These are phyloP conservation scores for Serilophus lunatus DNA, from an alignment of 2,113 vertebrate species.

Conservation along the genomic window DNA sequence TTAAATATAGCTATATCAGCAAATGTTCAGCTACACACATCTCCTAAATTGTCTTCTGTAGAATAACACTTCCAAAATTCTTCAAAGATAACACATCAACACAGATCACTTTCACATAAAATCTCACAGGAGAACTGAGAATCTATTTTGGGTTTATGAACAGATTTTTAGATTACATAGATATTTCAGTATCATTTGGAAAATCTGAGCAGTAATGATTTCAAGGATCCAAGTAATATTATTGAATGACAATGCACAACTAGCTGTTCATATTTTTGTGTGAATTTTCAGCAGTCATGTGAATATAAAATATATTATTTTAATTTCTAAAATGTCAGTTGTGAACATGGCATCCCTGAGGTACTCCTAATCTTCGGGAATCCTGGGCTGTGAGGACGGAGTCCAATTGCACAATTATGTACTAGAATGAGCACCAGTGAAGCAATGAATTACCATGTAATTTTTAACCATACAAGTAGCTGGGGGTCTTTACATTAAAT, in stretches of 20 bases:
- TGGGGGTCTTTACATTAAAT: background rate
- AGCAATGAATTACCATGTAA: background rate
- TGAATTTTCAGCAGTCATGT: background rate
- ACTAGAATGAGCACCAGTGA: background rate
- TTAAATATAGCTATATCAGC: conserved; percentile 23
- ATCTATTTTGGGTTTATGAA: conserved; percentile 33
- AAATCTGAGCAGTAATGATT: background rate
- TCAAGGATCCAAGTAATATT: background rate
- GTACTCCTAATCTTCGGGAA: background rate
- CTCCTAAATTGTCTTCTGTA: background rate
- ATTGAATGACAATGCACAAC: background rate
- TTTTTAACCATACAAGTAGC: conserved; percentile 16
- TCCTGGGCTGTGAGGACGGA: background rate
- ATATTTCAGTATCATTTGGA: conserved; percentile 21
- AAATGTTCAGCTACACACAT: background rate
- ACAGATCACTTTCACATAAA: conserved; percentile 38
- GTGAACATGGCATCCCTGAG: background rate
- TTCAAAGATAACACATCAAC: conserved; percentile 21
- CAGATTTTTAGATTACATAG: conserved; percentile 35
- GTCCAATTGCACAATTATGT: background rate
- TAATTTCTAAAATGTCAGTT: background rate
- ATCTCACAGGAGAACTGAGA: conserved; percentile 6
- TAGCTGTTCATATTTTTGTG: background rate
- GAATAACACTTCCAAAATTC: conserved; percentile 1
- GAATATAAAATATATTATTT: background rate